Evolutionary conservation across 2,888 invertebrate genomes (phyloP).

Genomic region (Gisinianus flammeolus): DNA sequence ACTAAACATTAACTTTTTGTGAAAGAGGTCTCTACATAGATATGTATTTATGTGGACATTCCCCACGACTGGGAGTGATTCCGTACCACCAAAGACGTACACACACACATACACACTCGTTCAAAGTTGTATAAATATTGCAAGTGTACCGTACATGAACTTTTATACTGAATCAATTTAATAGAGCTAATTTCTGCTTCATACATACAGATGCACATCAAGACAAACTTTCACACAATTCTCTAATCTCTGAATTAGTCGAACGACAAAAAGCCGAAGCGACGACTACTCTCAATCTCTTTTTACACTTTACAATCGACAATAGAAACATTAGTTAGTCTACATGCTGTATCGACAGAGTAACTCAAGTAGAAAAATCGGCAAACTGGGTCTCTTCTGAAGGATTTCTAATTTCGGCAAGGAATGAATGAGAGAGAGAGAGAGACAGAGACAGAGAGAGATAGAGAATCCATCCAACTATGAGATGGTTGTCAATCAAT

Average conservation of each 20-base stretch:
- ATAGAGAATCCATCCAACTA: neutral
- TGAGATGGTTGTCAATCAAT: conserved; percentile 30
- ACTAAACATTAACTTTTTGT: conserved; percentile 13
- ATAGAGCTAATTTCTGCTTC: neutral
- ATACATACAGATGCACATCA: neutral
- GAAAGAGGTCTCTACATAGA: neutral
- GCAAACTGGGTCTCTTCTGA: conserved; percentile 33
- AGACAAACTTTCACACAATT: neutral
- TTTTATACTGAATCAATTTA: neutral
- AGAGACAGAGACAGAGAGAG: neutral
- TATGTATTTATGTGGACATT: neutral
- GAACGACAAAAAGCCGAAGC: neutral
- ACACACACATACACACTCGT: neutral
- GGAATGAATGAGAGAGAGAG: neutral
- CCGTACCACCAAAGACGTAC: neutral
- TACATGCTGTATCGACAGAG: conserved; percentile 15
- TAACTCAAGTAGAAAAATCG: conserved; percentile 33
- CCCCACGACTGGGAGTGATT: neutral
- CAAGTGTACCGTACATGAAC: too few species aligned
- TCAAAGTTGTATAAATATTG: too few species aligned
- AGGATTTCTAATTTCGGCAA: conserved; percentile 37
- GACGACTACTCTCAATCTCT: neutral
- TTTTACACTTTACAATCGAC: neutral
- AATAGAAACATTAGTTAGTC: neutral
- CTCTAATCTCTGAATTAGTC: too few species aligned